Evolutionary conservation across 2,888 invertebrate species (phyloP).

Genomic region (Eristalis pertinax): DNA sequence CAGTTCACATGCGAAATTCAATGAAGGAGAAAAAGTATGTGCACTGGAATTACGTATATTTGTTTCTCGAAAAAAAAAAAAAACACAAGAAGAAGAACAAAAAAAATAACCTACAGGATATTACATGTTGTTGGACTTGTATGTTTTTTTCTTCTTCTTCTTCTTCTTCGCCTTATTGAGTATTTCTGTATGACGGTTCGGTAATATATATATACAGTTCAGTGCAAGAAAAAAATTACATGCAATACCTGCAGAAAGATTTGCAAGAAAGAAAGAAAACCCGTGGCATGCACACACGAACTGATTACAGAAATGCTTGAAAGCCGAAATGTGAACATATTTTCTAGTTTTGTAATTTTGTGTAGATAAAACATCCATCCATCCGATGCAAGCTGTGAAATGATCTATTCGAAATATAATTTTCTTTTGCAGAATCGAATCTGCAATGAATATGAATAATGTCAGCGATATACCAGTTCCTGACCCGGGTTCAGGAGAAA

Average conservation of each 20-base stretch:
- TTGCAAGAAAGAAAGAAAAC: background rate
- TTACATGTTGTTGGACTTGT: background rate
- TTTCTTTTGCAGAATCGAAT: slow-evolving; percentile 18
- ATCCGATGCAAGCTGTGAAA: background rate
- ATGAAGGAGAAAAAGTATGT: background rate
- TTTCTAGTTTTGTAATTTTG: background rate
- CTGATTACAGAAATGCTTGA: background rate
- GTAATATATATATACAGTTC: background rate
- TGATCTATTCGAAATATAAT: background rate
- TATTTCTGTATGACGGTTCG: background rate
- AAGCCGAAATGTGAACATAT: background rate
- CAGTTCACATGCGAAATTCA: slow-evolving; percentile 23
- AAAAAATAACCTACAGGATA: background rate
- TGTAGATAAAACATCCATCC: background rate
- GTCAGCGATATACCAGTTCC: slow-evolving; percentile 79
- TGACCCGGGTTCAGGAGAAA: slow-evolving; percentile 78
- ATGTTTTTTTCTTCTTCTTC: no score
- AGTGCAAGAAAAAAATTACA: no score
- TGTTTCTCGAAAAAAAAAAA: background rate
- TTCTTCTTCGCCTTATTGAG: no score
- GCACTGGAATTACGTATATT: background rate
- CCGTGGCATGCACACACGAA: background rate
- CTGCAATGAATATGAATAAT: slow-evolving; percentile 76
- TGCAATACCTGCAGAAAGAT: background rate
- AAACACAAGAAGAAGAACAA: background rate